Evolutionary conservation across 2,113 vertebrate species (phyloP).

Genomic region (Struthio camelus): DNA sequence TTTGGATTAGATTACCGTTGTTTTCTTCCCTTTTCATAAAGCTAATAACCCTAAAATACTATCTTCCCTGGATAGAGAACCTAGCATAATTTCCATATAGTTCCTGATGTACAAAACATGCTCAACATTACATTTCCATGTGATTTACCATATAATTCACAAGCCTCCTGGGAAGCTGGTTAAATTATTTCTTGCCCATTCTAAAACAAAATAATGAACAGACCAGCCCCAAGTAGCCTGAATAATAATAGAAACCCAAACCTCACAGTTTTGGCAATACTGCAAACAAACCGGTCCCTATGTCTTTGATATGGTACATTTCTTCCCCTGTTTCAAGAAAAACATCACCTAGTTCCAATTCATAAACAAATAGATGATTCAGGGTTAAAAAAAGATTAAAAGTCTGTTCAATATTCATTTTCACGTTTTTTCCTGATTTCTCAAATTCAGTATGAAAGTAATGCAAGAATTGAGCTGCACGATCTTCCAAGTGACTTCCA

Average conservation of each 20-base stretch:
- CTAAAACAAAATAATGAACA: neutral
- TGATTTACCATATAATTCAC: neutral
- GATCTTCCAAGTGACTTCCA: neutral
- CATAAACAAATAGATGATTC: neutral
- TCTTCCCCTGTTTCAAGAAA: neutral
- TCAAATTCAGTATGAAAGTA: neutral
- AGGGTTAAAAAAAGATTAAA: neutral
- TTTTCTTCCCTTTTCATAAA: conserved; percentile 6
- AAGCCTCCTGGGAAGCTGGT: neutral
- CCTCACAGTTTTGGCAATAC: neutral
- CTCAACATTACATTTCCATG: neutral
- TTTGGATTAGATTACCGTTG: neutral
- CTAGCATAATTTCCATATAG: neutral
- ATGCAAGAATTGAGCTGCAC: neutral
- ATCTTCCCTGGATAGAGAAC: neutral
- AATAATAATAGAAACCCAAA: neutral
- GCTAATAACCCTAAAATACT: conserved; percentile 11
- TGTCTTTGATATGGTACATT: neutral
- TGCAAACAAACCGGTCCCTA: neutral
- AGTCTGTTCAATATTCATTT: neutral
- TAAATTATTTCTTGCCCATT: neutral
- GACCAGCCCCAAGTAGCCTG: neutral
- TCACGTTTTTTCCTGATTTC: neutral
- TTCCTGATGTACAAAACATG: neutral
- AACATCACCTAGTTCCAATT: neutral